Conservation (phyloP, 2,888 invertebrate genomes). For the Allolobophora icterica region DNA sequence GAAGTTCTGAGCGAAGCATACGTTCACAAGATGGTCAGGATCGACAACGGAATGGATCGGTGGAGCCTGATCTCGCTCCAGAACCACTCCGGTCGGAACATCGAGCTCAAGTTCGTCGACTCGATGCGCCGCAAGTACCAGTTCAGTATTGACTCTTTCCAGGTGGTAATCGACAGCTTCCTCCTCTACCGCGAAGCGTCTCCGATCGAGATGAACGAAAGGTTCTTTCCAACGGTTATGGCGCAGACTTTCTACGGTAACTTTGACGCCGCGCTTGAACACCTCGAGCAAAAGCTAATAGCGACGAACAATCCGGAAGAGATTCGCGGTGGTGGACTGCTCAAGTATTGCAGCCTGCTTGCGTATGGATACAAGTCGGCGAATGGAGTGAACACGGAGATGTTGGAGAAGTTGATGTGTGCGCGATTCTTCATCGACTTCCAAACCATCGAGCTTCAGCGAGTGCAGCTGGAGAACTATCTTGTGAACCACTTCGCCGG, state of each 20-base stretch:
- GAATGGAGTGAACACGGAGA: conserved; percentile 81
- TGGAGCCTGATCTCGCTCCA: conserved; percentile 99
- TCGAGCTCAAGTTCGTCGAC: conserved; percentile 98
- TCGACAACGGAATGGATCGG: conserved; percentile 76
- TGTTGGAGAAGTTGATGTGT: conserved; percentile 98
- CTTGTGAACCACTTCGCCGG: conserved; percentile 93
- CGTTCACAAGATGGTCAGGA: conserved; percentile 99
- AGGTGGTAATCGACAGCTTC: conserved; percentile 90
- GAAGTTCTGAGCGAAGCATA: conserved; percentile 84
- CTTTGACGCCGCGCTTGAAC: conserved; percentile 91
- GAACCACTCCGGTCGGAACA: conserved; percentile 79
- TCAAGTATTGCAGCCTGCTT: conserved; percentile 97
- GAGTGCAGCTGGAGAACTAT: conserved; percentile 89
- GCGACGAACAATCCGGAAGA: conserved; percentile 97
- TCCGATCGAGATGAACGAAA: conserved; percentile 79
- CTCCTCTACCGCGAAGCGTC: conserved; percentile 82
- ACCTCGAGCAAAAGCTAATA: conserved; percentile 93
- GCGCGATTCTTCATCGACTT: conserved; percentile 99
- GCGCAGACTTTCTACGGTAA: conserved; percentile 97
- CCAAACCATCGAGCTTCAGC: conserved; percentile 91
- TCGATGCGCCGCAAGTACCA: conserved; percentile 97
- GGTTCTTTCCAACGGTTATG: conserved; percentile 86
- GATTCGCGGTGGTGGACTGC: conserved; percentile 95
- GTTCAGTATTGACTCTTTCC: conserved; percentile 97
- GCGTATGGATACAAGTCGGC: conserved; percentile 92